Conservation (phyloP, 37 sponge, comb jelly and placozoan genomes). For the Crambe crambe region DNA sequence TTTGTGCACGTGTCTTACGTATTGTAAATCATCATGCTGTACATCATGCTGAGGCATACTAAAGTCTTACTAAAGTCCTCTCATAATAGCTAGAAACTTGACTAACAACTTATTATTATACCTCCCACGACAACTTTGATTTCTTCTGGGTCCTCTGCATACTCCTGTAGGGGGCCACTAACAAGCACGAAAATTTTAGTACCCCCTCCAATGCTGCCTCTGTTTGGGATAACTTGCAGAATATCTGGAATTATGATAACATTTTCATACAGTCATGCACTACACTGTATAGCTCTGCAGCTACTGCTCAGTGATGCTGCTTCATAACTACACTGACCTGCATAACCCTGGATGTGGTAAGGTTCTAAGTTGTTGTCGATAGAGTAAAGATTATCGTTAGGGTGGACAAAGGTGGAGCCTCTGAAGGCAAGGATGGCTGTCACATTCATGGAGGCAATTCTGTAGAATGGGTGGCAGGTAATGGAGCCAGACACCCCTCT, state of each 20-base stretch:
- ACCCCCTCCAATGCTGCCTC: constrained; percentile 69
- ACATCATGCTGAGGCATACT: too few species aligned
- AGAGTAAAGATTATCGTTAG: background rate
- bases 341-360: constrained; percentile 61
- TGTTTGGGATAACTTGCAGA: constrained; percentile 31
- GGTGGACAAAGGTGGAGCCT: background rate
- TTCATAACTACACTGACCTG: constrained; percentile 29
- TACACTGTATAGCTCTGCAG: too few species aligned
- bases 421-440: background rate
- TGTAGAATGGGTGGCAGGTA: background rate
- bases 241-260: constrained; percentile 62
- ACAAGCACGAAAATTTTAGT: constrained; percentile 53
- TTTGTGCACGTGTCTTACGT: too few species aligned
- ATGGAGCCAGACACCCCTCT: background rate
- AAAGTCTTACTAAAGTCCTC: too few species aligned
- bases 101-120: background rate
- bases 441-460: background rate
- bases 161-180: constrained; percentile 3
- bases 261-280: too few species aligned
- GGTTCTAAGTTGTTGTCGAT: constrained; percentile 62
- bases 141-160: constrained; percentile 3
- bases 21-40: too few species aligned
- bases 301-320: too few species aligned
- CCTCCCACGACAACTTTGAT: constrained; percentile 60
- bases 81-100: too few species aligned